Evolutionary conservation across 2,888 invertebrate species (phyloP).

Genomic region (Neoaliturus tenellus): DNA sequence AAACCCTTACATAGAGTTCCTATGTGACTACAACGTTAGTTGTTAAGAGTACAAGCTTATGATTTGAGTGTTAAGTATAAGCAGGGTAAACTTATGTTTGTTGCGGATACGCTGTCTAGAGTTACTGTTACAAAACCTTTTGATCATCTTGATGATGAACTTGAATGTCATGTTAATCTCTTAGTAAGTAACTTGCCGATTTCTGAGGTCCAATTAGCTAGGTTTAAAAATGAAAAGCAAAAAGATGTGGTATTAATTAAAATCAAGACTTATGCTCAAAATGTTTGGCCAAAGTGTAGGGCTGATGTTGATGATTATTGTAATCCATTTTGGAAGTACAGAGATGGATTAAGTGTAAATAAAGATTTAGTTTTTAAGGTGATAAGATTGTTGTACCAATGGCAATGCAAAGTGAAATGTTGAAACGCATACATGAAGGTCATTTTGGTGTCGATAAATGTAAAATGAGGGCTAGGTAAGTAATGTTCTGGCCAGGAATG

Average conservation of each 20-base stretch:
- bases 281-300: not conserved
- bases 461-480: not conserved
- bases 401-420: not conserved
- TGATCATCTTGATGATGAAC: not conserved
- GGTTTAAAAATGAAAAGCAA: not conserved
- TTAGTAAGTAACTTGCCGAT: not conserved
- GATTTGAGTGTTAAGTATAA: constrained; percentile 51
- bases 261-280: not conserved
- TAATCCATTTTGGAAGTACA: not conserved
- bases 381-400: not conserved
- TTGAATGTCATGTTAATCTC: not conserved
- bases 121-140: not conserved
- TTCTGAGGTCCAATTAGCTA: constrained; percentile 9
- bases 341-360: not conserved
- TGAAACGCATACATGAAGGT: not conserved
- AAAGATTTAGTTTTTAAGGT: not conserved
- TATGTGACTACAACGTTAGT: constrained; percentile 56
- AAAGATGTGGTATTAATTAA: not conserved
- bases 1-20: constrained; percentile 57
- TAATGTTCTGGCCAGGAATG: not conserved
- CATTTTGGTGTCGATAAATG: not conserved
- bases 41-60: constrained; percentile 55
- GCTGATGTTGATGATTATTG: not conserved
- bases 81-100: constrained; percentile 63
- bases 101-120: constrained; percentile 58